Evolutionary conservation across 1,140 invertebrate genomes (phyloP).

Genomic region (Acromyrmex echinatior): DNA sequence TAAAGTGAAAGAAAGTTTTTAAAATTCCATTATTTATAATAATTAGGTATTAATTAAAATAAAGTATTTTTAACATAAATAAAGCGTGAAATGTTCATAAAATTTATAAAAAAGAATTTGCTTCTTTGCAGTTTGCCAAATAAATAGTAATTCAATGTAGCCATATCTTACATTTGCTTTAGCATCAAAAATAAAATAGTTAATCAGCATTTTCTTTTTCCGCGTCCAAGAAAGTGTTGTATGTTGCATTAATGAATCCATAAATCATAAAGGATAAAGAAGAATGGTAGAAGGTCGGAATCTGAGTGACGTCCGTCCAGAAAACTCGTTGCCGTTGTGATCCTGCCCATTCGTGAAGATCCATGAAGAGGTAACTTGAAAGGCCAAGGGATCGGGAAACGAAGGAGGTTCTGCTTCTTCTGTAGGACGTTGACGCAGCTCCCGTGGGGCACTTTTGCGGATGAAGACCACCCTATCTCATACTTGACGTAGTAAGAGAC

Average conservation of each 20-base stretch:
- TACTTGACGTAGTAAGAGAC: conserved; percentile 77
- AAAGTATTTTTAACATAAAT: conserved; percentile 9
- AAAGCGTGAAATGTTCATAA: neutral
- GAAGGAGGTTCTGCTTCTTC: conserved; percentile 70
- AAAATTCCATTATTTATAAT: conserved; percentile 56
- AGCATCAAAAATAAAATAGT: conserved; percentile 52
- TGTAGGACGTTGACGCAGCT: conserved; percentile 83
- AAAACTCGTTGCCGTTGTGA: conserved; percentile 76
- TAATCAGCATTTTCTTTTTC: conserved; percentile 67
- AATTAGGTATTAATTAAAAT: conserved; percentile 52
- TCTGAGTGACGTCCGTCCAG: conserved; percentile 79
- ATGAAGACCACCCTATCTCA: conserved; percentile 79
- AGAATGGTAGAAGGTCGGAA: conserved; percentile 74
- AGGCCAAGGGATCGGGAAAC: conserved; percentile 27
- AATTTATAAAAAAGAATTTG: conserved; percentile 24
- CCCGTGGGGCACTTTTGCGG: conserved; percentile 84
- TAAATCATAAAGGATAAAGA: conserved; percentile 80
- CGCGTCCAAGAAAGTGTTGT: conserved; percentile 60
- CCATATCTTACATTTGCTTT: conserved; percentile 24
- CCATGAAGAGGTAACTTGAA: conserved; percentile 72
- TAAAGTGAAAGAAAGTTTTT: conserved; percentile 57
- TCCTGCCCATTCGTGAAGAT: conserved; percentile 71
- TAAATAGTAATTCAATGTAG: neutral
- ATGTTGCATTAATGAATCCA: conserved; percentile 79
- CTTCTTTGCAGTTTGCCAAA: conserved; percentile 8